A percentile compares a stretch with the other conserved stretches of the same genome.
Evolutionary conservation across 2,113 vertebrate species (phyloP).

Genomic region (Clarias macrocephalus): DNA sequence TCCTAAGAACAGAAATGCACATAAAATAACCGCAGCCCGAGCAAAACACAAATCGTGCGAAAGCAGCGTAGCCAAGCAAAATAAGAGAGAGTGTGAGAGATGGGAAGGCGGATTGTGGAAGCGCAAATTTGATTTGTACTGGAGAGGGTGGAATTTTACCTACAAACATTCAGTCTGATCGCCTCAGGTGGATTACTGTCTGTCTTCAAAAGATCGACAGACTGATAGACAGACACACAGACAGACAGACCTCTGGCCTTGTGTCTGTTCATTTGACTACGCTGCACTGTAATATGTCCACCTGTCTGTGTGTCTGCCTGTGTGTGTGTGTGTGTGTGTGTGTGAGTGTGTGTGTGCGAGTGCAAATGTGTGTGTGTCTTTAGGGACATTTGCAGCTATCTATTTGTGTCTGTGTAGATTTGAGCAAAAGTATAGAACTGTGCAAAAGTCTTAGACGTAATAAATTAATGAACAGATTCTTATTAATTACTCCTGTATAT

Average conservation of each 20-base stretch:
- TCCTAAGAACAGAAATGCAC: neutral
- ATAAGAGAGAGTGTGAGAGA: slow-evolving; percentile 39
- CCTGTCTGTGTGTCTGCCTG: slow-evolving; percentile 66
- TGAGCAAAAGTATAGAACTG: neutral
- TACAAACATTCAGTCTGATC: slow-evolving; percentile 56
- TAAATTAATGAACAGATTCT: neutral
- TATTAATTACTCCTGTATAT: neutral
- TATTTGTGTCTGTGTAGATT: neutral
- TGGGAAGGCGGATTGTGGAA: slow-evolving; percentile 37
- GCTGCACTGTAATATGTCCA: slow-evolving; percentile 64
- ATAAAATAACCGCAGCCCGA: neutral
- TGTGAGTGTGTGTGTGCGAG: slow-evolving; percentile 64
- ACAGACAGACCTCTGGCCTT: slow-evolving; percentile 78
- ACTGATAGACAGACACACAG: slow-evolving; percentile 78
- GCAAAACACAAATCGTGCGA: slow-evolving; percentile 20
- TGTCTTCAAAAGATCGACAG: slow-evolving; percentile 76
- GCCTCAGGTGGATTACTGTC: slow-evolving; percentile 68
- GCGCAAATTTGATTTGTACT: slow-evolving; percentile 37
- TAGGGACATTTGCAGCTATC: neutral
- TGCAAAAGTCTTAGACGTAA: neutral
- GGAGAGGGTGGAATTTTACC: slow-evolving; percentile 61
- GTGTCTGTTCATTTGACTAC: slow-evolving; percentile 75
- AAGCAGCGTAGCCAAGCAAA: slow-evolving; percentile 41
- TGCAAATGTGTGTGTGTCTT: slow-evolving; percentile 51
- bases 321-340: slow-evolving; percentile 70